Conservation (phyloP, 2,797 vertebrate genomes). For the Etheostoma perlongum region DNA sequence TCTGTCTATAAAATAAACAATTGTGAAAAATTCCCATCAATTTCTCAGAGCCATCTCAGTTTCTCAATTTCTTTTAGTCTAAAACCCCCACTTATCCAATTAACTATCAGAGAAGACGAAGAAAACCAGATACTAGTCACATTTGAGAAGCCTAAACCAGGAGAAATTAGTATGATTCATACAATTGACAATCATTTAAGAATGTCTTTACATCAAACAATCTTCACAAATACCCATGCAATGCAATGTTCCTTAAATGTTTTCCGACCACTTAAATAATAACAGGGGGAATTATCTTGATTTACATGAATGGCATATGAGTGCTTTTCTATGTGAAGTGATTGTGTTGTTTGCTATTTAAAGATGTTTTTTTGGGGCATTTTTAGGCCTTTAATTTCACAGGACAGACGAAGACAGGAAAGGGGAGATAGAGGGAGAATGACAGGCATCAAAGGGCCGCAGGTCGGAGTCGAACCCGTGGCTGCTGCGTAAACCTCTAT, state of each 20-base stretch:
- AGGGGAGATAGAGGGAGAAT: no score
- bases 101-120: neutral
- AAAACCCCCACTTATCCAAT: neutral
- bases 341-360: slow-evolving; percentile 1
- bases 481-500: no score
- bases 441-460: no score
- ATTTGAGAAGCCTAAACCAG: neutral
- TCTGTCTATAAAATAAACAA: neutral
- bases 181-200: neutral
- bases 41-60: neutral
- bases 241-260: neutral
- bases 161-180: neutral
- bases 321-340: slow-evolving; percentile 31
- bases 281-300: slow-evolving; percentile 24
- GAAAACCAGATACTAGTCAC: neutral
- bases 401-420: no score
- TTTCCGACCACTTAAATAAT: slow-evolving; percentile 42
- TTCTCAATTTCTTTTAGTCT: no score
- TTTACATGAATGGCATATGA: slow-evolving; percentile 10
- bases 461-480: no score
- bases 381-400: no score
- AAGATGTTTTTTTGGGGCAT: no score
- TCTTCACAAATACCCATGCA: neutral
- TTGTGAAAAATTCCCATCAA: neutral
- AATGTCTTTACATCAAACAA: slow-evolving; percentile 4